phyloP scores from a whole-genome alignment of 2,888 invertebrate genomes.

The Amorpha juglandis region DNA sequence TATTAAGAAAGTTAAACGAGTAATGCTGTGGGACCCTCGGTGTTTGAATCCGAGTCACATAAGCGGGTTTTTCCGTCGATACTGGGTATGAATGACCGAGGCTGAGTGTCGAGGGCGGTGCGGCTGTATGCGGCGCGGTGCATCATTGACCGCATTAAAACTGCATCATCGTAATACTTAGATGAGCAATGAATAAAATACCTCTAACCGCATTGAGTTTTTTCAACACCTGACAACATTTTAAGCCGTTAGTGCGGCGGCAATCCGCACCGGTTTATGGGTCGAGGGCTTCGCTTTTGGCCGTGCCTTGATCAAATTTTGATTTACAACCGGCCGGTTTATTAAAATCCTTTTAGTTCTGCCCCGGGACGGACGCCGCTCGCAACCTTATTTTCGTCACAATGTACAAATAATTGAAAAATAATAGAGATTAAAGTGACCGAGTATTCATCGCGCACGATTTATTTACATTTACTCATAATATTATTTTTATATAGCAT shows the following conservation, averaged over 20 bases:
- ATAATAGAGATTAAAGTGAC: slow-evolving; percentile 36
- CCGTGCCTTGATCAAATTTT: slow-evolving; percentile 72
- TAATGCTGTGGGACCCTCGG: no score
- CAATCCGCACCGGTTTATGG: slow-evolving; percentile 26
- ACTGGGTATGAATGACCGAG: background rate
- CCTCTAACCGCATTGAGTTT: slow-evolving; percentile 59
- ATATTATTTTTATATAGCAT: no score
- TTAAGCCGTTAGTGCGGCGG: slow-evolving; percentile 61
- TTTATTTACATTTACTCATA: slow-evolving; percentile 36
- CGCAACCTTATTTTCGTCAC: slow-evolving; percentile 12
- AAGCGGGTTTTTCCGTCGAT: slow-evolving; percentile 15
- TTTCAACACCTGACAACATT: slow-evolving; percentile 62
- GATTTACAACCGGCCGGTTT: slow-evolving; percentile 69
- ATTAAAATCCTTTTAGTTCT: slow-evolving; percentile 67
- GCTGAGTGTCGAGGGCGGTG: slow-evolving; percentile 1
- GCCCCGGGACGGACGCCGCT: slow-evolving; percentile 33
- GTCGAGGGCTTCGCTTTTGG: slow-evolving; percentile 52
- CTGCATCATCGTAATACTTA: slow-evolving; percentile 73
- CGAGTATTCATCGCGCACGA: slow-evolving; percentile 9
- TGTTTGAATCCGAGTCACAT: no score
- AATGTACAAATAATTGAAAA: slow-evolving; percentile 45
- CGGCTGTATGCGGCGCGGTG: slow-evolving; percentile 41
- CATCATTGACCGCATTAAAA: slow-evolving; percentile 55
- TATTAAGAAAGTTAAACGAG: no score
- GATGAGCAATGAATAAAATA: slow-evolving; percentile 64